A percentile compares a stretch with the other conserved stretches of the same genome.
Evolutionary conservation across 2,113 vertebrate species (phyloP).

Genomic region (Gadus macrocephalus): DNA sequence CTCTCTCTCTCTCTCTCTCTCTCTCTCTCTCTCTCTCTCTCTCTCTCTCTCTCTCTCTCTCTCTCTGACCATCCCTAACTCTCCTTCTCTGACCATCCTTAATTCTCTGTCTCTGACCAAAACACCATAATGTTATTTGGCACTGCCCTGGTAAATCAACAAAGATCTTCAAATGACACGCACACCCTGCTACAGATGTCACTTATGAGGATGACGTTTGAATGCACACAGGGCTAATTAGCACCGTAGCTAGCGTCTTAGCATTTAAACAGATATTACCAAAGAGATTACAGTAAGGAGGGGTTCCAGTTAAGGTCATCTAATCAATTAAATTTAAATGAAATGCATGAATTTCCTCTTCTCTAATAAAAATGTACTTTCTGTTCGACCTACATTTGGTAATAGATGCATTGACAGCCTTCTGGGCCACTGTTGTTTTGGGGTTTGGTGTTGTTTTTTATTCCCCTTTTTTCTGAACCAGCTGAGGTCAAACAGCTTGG

Average conservation of each 20-base stretch:
- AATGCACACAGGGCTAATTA: slow-evolving; percentile 33
- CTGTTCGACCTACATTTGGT: too few relatives aligned
- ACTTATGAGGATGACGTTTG: slow-evolving; percentile 53
- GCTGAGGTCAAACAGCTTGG: too few relatives aligned
- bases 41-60: slow-evolving; percentile 2
- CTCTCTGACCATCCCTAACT: not conserved
- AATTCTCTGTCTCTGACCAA: slow-evolving; percentile 31
- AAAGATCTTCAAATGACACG: slow-evolving; percentile 22
- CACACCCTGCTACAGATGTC: slow-evolving; percentile 33
- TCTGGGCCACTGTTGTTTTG: too few relatives aligned
- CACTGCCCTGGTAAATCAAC: slow-evolving; percentile 40
- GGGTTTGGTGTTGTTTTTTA: too few relatives aligned
- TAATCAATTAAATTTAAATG: too few relatives aligned
- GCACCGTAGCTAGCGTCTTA: slow-evolving; percentile 23
- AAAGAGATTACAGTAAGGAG: slow-evolving; percentile 21
- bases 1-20: not conserved
- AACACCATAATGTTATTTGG: slow-evolving; percentile 38
- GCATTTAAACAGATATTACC: slow-evolving; percentile 36
- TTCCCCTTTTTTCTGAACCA: too few relatives aligned
- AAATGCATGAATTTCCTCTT: slow-evolving; percentile 15
- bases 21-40: not conserved
- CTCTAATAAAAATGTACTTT: too few relatives aligned
- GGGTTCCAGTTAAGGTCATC: not conserved
- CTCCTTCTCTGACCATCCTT: not conserved
- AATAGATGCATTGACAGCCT: too few relatives aligned